phyloP scores from a whole-genome alignment of 2,888 invertebrate genomes.

The Trichacis sp. region DNA sequence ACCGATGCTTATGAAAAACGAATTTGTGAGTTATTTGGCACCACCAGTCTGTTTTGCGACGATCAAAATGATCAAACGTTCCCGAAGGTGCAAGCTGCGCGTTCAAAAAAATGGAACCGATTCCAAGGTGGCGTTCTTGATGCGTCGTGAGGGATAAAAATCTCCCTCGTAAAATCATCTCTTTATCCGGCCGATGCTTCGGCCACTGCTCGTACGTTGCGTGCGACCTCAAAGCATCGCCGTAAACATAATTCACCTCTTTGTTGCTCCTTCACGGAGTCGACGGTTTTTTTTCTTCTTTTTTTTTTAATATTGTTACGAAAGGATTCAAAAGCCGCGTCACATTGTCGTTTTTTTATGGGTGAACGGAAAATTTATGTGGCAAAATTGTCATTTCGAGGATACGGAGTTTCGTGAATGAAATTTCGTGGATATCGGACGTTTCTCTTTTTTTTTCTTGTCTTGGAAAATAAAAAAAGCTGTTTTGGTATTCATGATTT shows the following conservation, averaged over 20 bases:
- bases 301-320: constrained; percentile 8
- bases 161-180: constrained; percentile 32
- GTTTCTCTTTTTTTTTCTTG: not conserved
- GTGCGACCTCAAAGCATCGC: constrained; percentile 1
- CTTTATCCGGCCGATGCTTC: constrained; percentile 25
- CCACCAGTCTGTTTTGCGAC: not conserved
- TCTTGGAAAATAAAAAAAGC: not conserved
- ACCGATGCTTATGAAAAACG: too few species aligned
- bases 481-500: not conserved
- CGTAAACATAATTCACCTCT: not conserved
- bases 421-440: too few species aligned
- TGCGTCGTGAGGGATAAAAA: constrained; percentile 24
- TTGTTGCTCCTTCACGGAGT: not conserved
- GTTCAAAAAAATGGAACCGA: constrained; percentile 15
- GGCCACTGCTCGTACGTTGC: not conserved
- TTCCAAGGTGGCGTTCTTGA: constrained; percentile 14
- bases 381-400: too few species aligned
- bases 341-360: too few species aligned
- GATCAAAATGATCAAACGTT: not conserved
- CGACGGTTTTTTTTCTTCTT: not conserved
- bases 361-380: too few species aligned
- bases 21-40: too few species aligned
- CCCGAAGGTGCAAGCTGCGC: constrained; percentile 4
- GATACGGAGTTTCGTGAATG: not conserved
- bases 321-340: constrained; percentile 4